Evolutionary conservation across 2,888 invertebrate species (phyloP).

Genomic region (Ctena decussata): DNA sequence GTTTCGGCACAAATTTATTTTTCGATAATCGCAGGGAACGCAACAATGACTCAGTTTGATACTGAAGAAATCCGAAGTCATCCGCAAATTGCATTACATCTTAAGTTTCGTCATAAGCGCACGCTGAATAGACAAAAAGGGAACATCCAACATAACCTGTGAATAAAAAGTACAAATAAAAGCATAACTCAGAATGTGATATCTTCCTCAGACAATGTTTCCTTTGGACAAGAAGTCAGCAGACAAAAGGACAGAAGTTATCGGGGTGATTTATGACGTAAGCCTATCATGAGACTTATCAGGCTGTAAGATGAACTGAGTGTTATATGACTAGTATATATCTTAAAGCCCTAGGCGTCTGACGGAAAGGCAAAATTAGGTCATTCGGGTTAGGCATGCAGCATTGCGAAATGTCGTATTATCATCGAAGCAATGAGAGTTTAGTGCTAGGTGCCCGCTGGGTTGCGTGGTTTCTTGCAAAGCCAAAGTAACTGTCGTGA

Average conservation of each 20-base stretch:
- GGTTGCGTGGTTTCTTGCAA: too few species aligned
- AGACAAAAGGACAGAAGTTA: background rate
- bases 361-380: too few species aligned
- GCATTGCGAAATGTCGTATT: too few species aligned
- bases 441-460: too few species aligned
- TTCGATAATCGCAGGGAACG: conserved; percentile 51
- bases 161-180: background rate
- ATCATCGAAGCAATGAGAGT: too few species aligned
- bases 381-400: too few species aligned
- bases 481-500: too few species aligned
- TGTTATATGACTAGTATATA: too few species aligned
- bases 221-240: background rate
- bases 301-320: too few species aligned
- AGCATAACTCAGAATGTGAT: background rate
- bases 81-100: conserved; percentile 15
- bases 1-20: conserved; percentile 47
- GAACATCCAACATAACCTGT: background rate
- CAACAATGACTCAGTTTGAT: conserved; percentile 27
- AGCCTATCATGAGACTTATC: background rate
- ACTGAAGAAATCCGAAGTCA: background rate
- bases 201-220: background rate
- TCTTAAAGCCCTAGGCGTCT: too few species aligned
- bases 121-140: conserved; percentile 2
- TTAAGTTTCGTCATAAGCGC: conserved; percentile 12
- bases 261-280: conserved; percentile 1